Conservation (phyloP, 92 coral and sea anemone species). For the Phenganax subtilis region DNA sequence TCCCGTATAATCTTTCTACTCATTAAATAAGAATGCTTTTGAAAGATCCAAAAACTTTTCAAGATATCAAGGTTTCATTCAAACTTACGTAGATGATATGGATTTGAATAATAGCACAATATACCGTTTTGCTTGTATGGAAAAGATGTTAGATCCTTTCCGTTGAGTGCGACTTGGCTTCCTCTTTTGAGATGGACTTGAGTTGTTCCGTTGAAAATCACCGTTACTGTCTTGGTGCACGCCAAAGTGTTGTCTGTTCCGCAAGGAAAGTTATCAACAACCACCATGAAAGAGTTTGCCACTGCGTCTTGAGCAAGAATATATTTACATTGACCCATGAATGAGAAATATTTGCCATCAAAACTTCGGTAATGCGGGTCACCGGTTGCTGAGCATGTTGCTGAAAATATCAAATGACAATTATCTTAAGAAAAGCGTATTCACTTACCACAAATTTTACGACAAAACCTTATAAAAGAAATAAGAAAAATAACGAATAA, state of each 20-base stretch:
- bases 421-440: not conserved
- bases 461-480: not conserved
- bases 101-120: slow-evolving; percentile 5
- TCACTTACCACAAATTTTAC: too few relatives aligned
- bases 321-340: slow-evolving; percentile 67
- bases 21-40: too few relatives aligned
- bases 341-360: slow-evolving; percentile 69
- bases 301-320: slow-evolving; percentile 57
- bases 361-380: slow-evolving; percentile 69
- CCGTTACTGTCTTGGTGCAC: slow-evolving; percentile 70
- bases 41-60: too few relatives aligned
- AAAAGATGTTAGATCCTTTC: slow-evolving; percentile 12
- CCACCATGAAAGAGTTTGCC: slow-evolving; percentile 50
- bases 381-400: slow-evolving; percentile 68
- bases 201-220: slow-evolving; percentile 55
- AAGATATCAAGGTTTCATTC: too few relatives aligned
- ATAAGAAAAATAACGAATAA: not conserved
- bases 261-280: slow-evolving; percentile 62
- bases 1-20: too few relatives aligned
- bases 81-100: not conserved
- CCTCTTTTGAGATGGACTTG: slow-evolving; percentile 47
- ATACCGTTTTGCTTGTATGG: slow-evolving; percentile 29
- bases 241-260: slow-evolving; percentile 52
- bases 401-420: slow-evolving; percentile 26
- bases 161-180: slow-evolving; percentile 14